Percentiles rank a stretch among this genome's conserved stretches.
Conservation (phyloP, 2,888 invertebrate species). For the Pseudococcus jackbeardsleyi region DNA sequence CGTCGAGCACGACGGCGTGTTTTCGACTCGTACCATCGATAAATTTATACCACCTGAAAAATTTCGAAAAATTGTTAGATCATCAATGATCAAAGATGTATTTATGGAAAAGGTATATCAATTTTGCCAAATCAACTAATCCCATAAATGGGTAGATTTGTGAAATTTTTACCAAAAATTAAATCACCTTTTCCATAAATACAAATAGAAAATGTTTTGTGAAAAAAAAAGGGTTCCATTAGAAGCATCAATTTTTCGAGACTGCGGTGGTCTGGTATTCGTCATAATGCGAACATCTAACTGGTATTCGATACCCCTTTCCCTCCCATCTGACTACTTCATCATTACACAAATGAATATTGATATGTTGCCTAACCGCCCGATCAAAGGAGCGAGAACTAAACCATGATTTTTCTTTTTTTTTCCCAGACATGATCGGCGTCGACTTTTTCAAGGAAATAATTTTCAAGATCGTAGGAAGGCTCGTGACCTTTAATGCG, state of each 20-base stretch:
- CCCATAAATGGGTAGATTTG: neutral
- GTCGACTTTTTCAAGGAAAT: too few relatives aligned
- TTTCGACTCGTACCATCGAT: conserved; percentile 88
- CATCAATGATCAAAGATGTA: neutral
- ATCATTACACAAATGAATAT: neutral
- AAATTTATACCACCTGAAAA: conserved; percentile 93
- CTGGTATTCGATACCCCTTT: neutral
- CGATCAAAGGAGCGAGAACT: neutral
- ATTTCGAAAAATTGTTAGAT: neutral
- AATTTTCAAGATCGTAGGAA: too few relatives aligned
- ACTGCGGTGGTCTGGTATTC: conserved; percentile 8
- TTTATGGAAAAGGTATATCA: neutral
- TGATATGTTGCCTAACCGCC: neutral
- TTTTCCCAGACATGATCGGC: too few relatives aligned
- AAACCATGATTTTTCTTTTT: too few relatives aligned
- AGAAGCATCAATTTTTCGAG: conserved; percentile 8
- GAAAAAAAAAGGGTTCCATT: conserved; percentile 1
- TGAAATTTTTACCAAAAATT: neutral
- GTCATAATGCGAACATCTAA: neutral
- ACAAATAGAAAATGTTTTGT: neutral
- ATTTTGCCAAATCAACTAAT: neutral
- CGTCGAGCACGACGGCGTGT: conserved; percentile 90
- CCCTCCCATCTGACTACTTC: neutral
- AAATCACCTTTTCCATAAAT: conserved; percentile 6
- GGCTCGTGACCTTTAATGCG: too few relatives aligned